Base-by-base conservation (phyloP, 1,140 invertebrate species). In the Macrocentrus cingulum region DNA sequence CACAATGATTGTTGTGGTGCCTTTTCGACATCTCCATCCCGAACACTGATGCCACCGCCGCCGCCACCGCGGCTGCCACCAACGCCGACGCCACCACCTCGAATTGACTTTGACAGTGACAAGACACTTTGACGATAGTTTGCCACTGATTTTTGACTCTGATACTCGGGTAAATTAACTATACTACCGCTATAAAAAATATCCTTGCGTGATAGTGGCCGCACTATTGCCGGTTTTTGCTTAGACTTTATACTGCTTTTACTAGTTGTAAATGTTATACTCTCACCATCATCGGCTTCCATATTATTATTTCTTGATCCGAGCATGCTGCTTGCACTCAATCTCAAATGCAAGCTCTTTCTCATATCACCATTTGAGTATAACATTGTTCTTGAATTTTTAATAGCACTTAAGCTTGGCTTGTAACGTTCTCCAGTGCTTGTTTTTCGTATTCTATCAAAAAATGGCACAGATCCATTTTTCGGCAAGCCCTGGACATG, bases 121-220 rank as follows among this genome's bases (percentile, higher is more conserved):
- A 91, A 81, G n/a, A 92, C 87, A 41, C 89, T 91, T 66, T 91
- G 88, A 32, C 92, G 83, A 71, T 94, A 94, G 59, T 89, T 90
- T 25, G 89, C 85, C n/a, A 98, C 80, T 6, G 94, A 94, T 65
- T 93, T 94, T 74, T 96, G 94, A 53, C 90, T 92, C 70, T 95
- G 91, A 77, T 90, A 97, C 77, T 97, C 91, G 0, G 91, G 92
- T 48, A 98, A 82, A 80, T 97, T 91, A 22, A 90, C 82, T 5
- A 98, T 89, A 20, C 92, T 95, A 19, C 97, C 96, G 9, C 95
- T 94, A 81, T 99, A 99, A 81, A 99, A 99, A 63, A 99, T 97
- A 77, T 99, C 97, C 78, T 97, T 97, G 39, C 95, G 83, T 4
- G 95, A 97, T 74, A 99, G 79, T 1, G 97, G 97, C 13, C 95